Evolutionary conservation across 2,888 invertebrate species (phyloP).

Genomic region (Melieria omissa): DNA sequence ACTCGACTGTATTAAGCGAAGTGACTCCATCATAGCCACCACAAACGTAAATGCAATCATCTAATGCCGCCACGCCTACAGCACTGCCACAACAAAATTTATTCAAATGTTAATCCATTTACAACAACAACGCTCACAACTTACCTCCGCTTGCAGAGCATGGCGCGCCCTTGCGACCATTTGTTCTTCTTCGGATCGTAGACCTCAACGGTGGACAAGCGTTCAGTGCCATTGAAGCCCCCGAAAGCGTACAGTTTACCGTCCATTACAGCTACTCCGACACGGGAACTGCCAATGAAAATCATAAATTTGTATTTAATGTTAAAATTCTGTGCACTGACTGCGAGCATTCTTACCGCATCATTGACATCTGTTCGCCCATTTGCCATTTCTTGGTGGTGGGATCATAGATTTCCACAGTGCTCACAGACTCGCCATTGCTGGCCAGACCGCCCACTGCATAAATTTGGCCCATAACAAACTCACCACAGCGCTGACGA

Average conservation of each 20-base stretch:
- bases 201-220: constrained; percentile 85
- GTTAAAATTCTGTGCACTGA: background rate
- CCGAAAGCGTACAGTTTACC: constrained; percentile 83
- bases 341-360: constrained; percentile 62
- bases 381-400: constrained; percentile 76
- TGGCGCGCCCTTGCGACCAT: constrained; percentile 82
- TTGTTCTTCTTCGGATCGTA: constrained; percentile 78
- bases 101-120: background rate
- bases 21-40: constrained; percentile 88
- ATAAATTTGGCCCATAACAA: constrained; percentile 82
- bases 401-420: constrained; percentile 87
- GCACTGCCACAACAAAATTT: constrained; percentile 69
- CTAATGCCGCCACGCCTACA: constrained; percentile 82
- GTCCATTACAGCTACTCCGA: constrained; percentile 85
- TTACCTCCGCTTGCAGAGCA: constrained; percentile 84
- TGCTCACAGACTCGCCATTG: constrained; percentile 84
- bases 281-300: constrained; percentile 72
- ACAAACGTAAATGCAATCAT: constrained; percentile 84
- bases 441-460: constrained; percentile 88
- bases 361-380: constrained; percentile 85
- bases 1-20: constrained; percentile 82
- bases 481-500: constrained; percentile 79
- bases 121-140: too few relatives aligned
- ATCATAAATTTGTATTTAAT: background rate
- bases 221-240: constrained; percentile 86